These are phyloP conservation scores for Amiota mariae DNA, from an alignment of 2,888 invertebrate genomes.

Conservation along the genomic window DNA sequence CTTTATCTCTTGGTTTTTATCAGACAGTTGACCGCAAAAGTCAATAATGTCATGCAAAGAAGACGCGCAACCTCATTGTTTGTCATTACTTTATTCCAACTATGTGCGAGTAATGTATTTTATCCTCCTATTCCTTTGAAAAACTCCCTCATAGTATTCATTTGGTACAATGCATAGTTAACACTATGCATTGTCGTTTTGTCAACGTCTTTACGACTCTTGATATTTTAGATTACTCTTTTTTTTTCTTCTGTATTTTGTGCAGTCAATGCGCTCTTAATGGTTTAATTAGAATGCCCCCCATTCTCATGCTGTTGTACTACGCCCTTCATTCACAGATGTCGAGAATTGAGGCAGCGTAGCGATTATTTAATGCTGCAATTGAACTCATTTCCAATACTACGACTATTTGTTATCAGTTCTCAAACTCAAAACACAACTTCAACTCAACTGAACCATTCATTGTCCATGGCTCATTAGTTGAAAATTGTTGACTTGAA, in stretches of 20 bases:
- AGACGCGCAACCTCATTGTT: no score
- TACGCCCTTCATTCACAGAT: constrained; percentile 1
- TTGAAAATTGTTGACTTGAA: constrained; percentile 2
- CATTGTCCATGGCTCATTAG: constrained; percentile 31
- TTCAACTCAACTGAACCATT: no score
- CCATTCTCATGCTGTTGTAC: neutral
- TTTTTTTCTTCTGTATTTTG: neutral
- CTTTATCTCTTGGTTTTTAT: constrained; percentile 12
- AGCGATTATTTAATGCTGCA: constrained; percentile 10
- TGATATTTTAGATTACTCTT: neutral
- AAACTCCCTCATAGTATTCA: no score
- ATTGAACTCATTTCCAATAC: constrained; percentile 23
- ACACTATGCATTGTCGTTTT: neutral
- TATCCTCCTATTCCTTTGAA: no score
- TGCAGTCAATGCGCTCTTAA: constrained; percentile 28
- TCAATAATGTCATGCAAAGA: constrained; percentile 8
- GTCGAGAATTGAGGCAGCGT: neutral
- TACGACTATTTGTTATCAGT: constrained; percentile 25
- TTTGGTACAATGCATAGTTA: no score
- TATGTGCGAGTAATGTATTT: no score
- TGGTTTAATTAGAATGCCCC: constrained; percentile 28
- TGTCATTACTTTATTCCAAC: no score
- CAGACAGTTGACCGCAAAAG: neutral
- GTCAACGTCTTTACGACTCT: constrained; percentile 4
- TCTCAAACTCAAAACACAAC: neutral